Evolutionary conservation across 2,797 vertebrate genomes (phyloP).

Genomic region (Anguilla anguilla): DNA sequence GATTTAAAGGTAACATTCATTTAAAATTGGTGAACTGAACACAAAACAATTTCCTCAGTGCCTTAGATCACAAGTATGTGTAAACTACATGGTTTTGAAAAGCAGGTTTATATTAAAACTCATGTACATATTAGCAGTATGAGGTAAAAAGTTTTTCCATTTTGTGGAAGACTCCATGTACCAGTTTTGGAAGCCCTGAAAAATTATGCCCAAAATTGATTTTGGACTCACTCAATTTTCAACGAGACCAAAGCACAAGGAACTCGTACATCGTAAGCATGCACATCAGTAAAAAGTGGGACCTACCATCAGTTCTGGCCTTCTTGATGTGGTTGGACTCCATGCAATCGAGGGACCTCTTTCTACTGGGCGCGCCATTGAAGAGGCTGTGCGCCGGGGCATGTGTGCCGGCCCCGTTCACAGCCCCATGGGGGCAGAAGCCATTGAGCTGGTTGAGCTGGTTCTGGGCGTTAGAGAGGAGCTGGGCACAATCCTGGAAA

Average conservation of each 20-base stretch:
- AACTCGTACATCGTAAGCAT: background rate
- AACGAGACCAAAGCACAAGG: background rate
- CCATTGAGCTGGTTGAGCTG: constrained; percentile 75
- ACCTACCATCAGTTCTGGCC: constrained; percentile 74
- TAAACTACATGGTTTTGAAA: background rate
- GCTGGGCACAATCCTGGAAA: constrained; percentile 86
- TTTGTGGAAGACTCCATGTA: background rate
- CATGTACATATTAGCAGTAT: background rate
- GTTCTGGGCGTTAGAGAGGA: constrained; percentile 89
- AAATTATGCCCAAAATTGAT: background rate
- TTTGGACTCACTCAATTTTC: background rate
- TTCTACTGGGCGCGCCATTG: constrained; percentile 81
- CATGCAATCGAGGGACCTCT: constrained; percentile 77
- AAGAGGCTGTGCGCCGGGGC: constrained; percentile 59
- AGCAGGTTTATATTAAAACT: background rate
- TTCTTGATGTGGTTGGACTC: constrained; percentile 81
- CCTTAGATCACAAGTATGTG: background rate
- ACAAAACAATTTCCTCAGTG: background rate
- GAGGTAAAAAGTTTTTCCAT: no score
- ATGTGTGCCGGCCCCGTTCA: constrained; percentile 74
- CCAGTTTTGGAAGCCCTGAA: background rate
- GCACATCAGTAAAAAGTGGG: background rate
- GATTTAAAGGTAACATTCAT: background rate
- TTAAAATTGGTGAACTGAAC: background rate
- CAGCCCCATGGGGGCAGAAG: constrained; percentile 80